Base-by-base conservation (phyloP, 2,888 invertebrate species). In the Sericinus montela region DNA sequence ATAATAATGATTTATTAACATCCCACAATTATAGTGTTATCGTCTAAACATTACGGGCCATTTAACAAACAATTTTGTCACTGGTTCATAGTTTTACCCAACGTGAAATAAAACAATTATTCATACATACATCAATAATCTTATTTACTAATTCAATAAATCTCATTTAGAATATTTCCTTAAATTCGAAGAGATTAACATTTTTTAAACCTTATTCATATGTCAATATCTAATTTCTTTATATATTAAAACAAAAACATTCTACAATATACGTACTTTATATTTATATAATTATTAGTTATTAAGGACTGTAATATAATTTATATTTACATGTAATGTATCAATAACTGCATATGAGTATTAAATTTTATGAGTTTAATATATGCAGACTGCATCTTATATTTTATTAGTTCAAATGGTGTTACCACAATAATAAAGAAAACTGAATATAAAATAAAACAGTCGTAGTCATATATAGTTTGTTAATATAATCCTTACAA, bases 311-410 rank as follows among this genome's bases (percentile, higher is more conserved):
- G 46, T 57, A 53, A 48, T 54, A 63, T 69, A 65, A 67, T 67
- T 75, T 69, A 72, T 80, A 81, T 81, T 78, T 80, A 81, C 80
- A 81, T 65, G 63, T 65, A 19, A 5, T 19, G 5, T 19, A 19
- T 19, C 5, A 19, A 3, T 5, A 5, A 19, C 23, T 35, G 9
- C 32, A 41, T 5, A 5, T 47, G 48, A 48, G 48, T 47, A 47
- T 47, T 47, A 15, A 41, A n/a, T 36, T 35, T 23, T 36, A 36
- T 32, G 28, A 28, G 15, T 15, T 43, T 28, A n/a, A n/a, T n/a
- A n/a, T n/a, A n/a, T n/a, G n/a, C n/a, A n/a, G n/a, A 35, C n/a
- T 13, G 9, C 35, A n/a, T 8, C 28, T 35, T n/a, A 25, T 8
- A 25, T 25, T 5, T n/a, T 8, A 25, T 1, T 6, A 19, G 19